Conservation (phyloP, 2,888 invertebrate species). For the Rotaria magnacalcarata region DNA sequence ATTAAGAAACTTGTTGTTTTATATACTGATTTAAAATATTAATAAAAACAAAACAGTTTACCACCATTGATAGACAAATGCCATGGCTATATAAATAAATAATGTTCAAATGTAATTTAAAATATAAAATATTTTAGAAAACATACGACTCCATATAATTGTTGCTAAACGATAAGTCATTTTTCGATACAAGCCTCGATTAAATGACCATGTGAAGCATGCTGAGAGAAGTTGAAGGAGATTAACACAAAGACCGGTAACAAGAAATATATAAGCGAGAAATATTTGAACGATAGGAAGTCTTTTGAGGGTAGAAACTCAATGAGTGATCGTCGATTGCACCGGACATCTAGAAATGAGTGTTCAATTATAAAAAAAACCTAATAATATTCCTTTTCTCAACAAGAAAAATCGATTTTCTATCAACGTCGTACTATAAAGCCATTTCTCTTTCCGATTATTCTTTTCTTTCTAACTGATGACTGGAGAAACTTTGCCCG, state of each 20-base stretch:
- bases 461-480: neutral
- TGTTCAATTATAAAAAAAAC: neutral
- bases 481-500: neutral
- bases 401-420: neutral
- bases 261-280: constrained; percentile 54
- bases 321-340: neutral
- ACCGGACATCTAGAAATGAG: neutral
- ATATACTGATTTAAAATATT: neutral
- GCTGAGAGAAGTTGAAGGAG: constrained; percentile 70
- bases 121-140: neutral
- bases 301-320: neutral
- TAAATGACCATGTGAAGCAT: constrained; percentile 75
- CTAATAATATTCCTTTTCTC: neutral
- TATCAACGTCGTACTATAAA: neutral
- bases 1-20: neutral
- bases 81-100: neutral
- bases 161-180: constrained; percentile 83
- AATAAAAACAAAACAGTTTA: neutral
- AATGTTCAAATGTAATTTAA: neutral
- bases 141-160: constrained; percentile 79
- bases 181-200: constrained; percentile 74
- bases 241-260: constrained; percentile 73
- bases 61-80: constrained; percentile 32
- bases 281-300: constrained; percentile 50
- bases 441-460: neutral